Evolutionary conservation across 2,888 invertebrate species (phyloP), one percentile per base, ranked within the genome.

Genomic region (Drosophila recens): DNA sequence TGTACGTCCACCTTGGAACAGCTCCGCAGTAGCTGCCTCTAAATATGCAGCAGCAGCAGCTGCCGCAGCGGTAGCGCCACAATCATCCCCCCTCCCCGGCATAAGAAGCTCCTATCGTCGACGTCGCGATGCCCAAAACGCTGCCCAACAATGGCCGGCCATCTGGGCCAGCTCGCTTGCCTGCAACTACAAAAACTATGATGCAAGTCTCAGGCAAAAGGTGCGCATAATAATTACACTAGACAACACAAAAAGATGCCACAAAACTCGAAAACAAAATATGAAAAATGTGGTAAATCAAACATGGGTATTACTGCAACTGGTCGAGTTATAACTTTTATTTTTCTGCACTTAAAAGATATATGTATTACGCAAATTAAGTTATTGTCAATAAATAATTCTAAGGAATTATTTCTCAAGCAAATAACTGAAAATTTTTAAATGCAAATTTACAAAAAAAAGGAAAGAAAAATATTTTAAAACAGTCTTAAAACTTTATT

Each of bases 141-240:
- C 78, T 53, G 77, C 81, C 20, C 84, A 90, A 45, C 91, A 91
- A 53, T 93, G 92, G 92, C 88, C 88, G 70, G 74, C 83, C 15
- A 75, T 92, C 54, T 92, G 92, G 90, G 91, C 92, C 68, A 90
- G 87, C 67, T 91, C 93, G 23, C 75, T 92, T 46, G 82, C 85
- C 15, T 90, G 91, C 67, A 82, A 85, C 79, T 90, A 90, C 51
- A 92, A 92, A 81, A 89, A 90, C 70, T 92, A 88, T 72, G 92
- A 93, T 82, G 91, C 91, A 78, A 74, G 85, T 67, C 72, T 92
- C 15, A 90, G 79, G 65, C 90, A 86, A 77, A 90, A 92, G 92
- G 92, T 92, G 84, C 90, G 87, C 77, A 79, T 71, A 30, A 48
- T 45, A 72, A 53, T 49, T 67, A 85, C 78, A 82, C 80, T 66